Evolutionary conservation across 2,888 invertebrate genomes (phyloP), one percentile per base, ranked within the genome.

Genomic region (Aquatica leii): DNA sequence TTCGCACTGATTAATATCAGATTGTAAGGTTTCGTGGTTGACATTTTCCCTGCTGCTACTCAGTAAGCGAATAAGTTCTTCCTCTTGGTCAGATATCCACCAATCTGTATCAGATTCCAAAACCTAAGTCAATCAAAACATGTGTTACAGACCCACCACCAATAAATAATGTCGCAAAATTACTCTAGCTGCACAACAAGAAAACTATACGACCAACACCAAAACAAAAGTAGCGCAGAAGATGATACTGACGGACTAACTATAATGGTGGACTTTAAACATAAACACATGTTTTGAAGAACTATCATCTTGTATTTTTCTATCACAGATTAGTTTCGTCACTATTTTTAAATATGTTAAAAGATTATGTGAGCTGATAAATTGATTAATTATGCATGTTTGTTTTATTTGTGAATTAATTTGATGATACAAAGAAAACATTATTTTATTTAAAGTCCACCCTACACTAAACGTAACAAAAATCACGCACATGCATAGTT

Each of bases 51-150:
- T 86, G 72, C 87, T 87, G 79, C 87, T 88, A 82, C 90, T 90
- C 72, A 91, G 84, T 74, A 91, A 87, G 73, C 89, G 88, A 74
- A 91, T 83, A 51, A 92, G 84, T 81, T 92, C 91, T 71, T 92
- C 91, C 77, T 92, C 91, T 81, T 91, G 90, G 78, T 91, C 91
- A 15, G 91, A 91, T 78, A 89, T 88, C 84, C 90, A 89, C 84
- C 90, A 86, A 78, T 91, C 91, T 49, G 89, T 89, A 80, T 90
- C 90, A 24, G 90, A 90, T 80, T 89, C 90, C 69, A 77, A 78
- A 62, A 82, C 81, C 81, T 81, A 77, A 76, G 73, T 74, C 78
- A 78, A 81, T 80, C 79, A 81, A 80, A 82, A 81, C 78, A 81
- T 79, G 80, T 80, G 76, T 76, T 78, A 78, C 69, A 70, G 59